A percentile compares a stretch with the other conserved stretches of the same genome.
Conservation (phyloP, 2,888 invertebrate genomes). For the Protophormia terraenovae region DNA sequence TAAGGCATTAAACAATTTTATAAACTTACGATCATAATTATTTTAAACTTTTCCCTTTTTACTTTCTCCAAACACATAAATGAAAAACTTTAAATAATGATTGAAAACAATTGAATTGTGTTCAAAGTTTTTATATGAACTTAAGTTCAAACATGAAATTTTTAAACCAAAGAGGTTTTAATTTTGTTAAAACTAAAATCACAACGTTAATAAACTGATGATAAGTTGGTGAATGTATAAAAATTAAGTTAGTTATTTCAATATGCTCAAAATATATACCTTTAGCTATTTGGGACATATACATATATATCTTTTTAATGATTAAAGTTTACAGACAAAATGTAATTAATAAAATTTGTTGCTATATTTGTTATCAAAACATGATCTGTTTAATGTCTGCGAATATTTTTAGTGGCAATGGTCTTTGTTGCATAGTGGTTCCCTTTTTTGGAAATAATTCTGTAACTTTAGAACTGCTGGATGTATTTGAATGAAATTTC, state of each 20-base stretch:
- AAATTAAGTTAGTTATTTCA: neutral
- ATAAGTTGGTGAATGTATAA: neutral
- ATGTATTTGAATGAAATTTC: neutral
- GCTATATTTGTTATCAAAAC: no score
- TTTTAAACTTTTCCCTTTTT: conserved; percentile 14
- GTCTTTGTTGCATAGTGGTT: no score
- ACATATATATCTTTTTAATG: neutral
- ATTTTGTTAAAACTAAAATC: neutral
- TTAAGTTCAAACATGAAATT: neutral
- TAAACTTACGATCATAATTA: neutral
- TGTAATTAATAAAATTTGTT: no score
- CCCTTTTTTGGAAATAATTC: no score
- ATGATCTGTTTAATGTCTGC: no score
- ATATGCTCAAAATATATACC: neutral
- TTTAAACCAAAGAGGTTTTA: neutral
- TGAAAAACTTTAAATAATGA: neutral
- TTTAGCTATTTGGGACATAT: neutral
- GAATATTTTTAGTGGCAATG: no score
- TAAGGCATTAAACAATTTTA: neutral
- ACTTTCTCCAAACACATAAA: neutral
- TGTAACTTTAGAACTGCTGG: no score
- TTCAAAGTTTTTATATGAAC: neutral
- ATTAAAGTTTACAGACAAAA: neutral
- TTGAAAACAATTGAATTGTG: conserved; percentile 15
- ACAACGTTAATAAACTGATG: neutral